A percentile compares a stretch with the other conserved stretches of the same genome.
Evolutionary conservation across 2,888 invertebrate genomes (phyloP).

Genomic region (Globia sparganii): DNA sequence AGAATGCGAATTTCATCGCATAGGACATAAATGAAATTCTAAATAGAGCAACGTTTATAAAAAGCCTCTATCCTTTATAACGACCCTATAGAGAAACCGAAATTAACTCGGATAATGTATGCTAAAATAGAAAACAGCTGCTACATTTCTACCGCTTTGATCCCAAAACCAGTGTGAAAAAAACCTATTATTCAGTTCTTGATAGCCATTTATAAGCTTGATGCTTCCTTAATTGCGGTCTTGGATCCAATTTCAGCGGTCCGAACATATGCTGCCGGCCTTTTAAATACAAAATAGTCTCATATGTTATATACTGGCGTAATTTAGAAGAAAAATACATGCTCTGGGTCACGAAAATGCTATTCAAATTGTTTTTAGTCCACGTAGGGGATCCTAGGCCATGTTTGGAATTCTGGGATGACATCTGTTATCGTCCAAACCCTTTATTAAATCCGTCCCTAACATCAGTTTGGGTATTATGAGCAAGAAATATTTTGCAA

Average conservation of each 20-base stretch:
- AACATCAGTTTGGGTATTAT: slow-evolving; percentile 30
- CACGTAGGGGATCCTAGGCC: slow-evolving; percentile 31
- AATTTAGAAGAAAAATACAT: slow-evolving; percentile 43
- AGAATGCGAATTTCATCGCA: no score
- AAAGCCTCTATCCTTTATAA: not conserved
- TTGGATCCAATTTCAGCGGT: slow-evolving; percentile 59
- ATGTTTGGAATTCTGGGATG: slow-evolving; percentile 39
- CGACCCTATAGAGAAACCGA: not conserved
- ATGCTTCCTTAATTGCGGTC: slow-evolving; percentile 57
- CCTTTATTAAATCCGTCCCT: slow-evolving; percentile 55
- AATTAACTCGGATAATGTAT: not conserved
- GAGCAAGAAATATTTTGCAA: slow-evolving; percentile 40
- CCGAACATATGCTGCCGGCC: slow-evolving; percentile 52
- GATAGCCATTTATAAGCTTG: slow-evolving; percentile 53
- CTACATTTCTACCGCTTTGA: slow-evolving; percentile 1
- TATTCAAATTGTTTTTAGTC: slow-evolving; percentile 40
- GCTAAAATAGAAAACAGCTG: slow-evolving; percentile 26
- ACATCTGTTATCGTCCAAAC: slow-evolving; percentile 40
- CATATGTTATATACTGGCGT: slow-evolving; percentile 36
- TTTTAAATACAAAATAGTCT: slow-evolving; percentile 55
- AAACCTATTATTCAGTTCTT: slow-evolving; percentile 43
- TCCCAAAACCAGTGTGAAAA: slow-evolving; percentile 37
- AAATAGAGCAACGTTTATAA: not conserved
- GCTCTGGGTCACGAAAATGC: slow-evolving; percentile 20
- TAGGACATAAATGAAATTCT: not conserved